phyloP scores from a whole-genome alignment of 2,888 invertebrate species.

The Scaptomyza tumidula region DNA sequence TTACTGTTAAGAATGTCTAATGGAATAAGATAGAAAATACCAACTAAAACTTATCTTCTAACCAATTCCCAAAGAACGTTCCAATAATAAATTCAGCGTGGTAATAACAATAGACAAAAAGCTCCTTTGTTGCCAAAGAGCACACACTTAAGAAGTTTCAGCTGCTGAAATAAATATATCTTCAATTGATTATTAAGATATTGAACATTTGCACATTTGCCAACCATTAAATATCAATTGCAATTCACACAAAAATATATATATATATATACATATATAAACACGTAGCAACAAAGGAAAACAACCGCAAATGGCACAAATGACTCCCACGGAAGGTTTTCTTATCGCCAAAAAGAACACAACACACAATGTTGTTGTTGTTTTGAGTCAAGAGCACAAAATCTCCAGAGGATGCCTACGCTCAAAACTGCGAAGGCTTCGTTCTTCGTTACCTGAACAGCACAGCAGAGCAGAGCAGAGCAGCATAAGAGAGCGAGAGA shows the following conservation, averaged over 20 bases:
- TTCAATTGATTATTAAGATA: slow-evolving; percentile 38
- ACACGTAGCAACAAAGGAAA: background rate
- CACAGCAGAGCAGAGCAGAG: background rate
- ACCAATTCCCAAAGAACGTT: background rate
- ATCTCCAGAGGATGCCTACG: slow-evolving; percentile 57
- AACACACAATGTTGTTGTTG: slow-evolving; percentile 50
- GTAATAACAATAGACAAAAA: background rate
- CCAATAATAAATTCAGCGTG: background rate
- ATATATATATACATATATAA: background rate
- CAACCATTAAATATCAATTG: slow-evolving; percentile 38
- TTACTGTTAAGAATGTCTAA: too few relatives aligned
- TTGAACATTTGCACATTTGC: slow-evolving; percentile 36
- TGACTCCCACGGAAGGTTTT: slow-evolving; percentile 66
- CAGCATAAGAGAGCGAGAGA: background rate
- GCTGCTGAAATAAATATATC: background rate
- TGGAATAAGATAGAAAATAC: too few relatives aligned
- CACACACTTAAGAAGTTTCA: too few relatives aligned
- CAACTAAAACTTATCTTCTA: background rate
- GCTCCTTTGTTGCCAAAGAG: background rate
- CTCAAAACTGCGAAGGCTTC: slow-evolving; percentile 9
- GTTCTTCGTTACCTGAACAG: slow-evolving; percentile 34
- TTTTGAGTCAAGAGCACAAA: slow-evolving; percentile 19
- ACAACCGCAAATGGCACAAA: slow-evolving; percentile 47
- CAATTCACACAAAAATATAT: slow-evolving; percentile 28
- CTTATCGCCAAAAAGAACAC: slow-evolving; percentile 59